Evolutionary conservation across 2,888 invertebrate species (phyloP), one percentile per base, ranked within the genome.

Genomic region (Serrognathus titanus): DNA sequence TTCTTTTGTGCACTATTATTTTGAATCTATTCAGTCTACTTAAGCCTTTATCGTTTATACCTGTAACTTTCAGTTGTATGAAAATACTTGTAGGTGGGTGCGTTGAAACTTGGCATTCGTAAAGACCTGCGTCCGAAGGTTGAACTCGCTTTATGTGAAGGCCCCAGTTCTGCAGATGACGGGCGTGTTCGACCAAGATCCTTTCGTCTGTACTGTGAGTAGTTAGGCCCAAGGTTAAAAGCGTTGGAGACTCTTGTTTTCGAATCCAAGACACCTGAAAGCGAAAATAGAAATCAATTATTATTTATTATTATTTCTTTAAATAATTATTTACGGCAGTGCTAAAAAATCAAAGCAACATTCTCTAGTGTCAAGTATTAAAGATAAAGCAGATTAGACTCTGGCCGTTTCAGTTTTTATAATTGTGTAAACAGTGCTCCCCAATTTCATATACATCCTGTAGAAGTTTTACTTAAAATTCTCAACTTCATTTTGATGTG

Each of bases 21-120:
- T 16, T 16, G 16, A 16, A 16, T 16, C 16, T 16, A 16, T 16
- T 16, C 16, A 2, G 3, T 16, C 16, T 16, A 16, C 3, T 16
- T 16, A 16, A 16, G 2, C 16, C 2, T 16, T 16, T 2, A 16
- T 16, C 16, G 3, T 16, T 16, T 16, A 3, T 81, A 90, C 90
- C 87, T 73, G 88, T 79, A 66, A 90, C 85, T 62, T 86, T 87
- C 66, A 90, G 80, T 71, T 89, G 86, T 58, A 88, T 85, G 71
- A 87, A 85, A 71, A 89, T 85, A 66, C 88, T 88, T 66, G 87
- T 83, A 16, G 89, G 88, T 12, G 90, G 90, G 78, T 90, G 87
- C 49, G 89, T 89, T 48, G 89, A 89, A 72, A 90, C 86, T 82
- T 90, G 89, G 78, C 90, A 90, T 82, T 89, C 87, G 72, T 89